Conservation (phyloP, 92 coral and sea anemone species). For the Pocillopora grandis region DNA sequence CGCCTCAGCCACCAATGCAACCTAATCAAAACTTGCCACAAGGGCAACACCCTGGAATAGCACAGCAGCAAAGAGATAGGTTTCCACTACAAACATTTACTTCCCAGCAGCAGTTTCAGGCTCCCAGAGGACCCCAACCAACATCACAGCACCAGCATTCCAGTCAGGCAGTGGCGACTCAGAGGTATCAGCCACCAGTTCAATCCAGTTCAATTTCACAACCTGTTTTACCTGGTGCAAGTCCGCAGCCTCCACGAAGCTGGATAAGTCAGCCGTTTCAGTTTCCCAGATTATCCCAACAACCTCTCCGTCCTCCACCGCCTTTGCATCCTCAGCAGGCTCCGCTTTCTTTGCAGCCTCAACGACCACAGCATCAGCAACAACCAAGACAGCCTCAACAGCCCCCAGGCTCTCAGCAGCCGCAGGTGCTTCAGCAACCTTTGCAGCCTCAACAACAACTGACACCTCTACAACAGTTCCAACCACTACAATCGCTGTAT, state of each 20-base stretch:
- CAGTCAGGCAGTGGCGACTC: slow-evolving; percentile 30
- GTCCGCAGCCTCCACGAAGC: slow-evolving; percentile 48
- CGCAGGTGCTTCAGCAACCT: slow-evolving; percentile 36
- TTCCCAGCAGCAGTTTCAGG: slow-evolving; percentile 43
- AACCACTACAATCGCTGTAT: slow-evolving; percentile 43
- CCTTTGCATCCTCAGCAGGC: slow-evolving; percentile 31
- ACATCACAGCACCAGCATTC: slow-evolving; percentile 33
- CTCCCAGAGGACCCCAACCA: slow-evolving; percentile 48
- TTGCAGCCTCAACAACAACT: slow-evolving; percentile 37
- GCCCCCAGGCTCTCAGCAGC: too few relatives aligned
- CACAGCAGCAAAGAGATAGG: slow-evolving; percentile 24
- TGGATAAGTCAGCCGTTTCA: slow-evolving; percentile 39
- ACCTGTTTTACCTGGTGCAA: slow-evolving; percentile 19
- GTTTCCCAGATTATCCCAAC: slow-evolving; percentile 41
- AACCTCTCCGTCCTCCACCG: slow-evolving; percentile 27
- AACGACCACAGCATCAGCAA: slow-evolving; percentile 34
- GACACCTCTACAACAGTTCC: slow-evolving; percentile 47
- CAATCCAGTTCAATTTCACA: slow-evolving; percentile 36
- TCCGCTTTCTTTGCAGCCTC: slow-evolving; percentile 17
- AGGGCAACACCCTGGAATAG: slow-evolving; percentile 9
- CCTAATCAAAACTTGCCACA: slow-evolving; percentile 20
- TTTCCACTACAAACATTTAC: slow-evolving; percentile 12
- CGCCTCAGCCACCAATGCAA: slow-evolving; percentile 17
- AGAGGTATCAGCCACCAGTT: slow-evolving; percentile 11
- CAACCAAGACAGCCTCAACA: slow-evolving; percentile 30